These are phyloP conservation scores for Phoeniculus purpureus DNA, from an alignment of 2,797 vertebrate genomes.

Conservation along the genomic window DNA sequence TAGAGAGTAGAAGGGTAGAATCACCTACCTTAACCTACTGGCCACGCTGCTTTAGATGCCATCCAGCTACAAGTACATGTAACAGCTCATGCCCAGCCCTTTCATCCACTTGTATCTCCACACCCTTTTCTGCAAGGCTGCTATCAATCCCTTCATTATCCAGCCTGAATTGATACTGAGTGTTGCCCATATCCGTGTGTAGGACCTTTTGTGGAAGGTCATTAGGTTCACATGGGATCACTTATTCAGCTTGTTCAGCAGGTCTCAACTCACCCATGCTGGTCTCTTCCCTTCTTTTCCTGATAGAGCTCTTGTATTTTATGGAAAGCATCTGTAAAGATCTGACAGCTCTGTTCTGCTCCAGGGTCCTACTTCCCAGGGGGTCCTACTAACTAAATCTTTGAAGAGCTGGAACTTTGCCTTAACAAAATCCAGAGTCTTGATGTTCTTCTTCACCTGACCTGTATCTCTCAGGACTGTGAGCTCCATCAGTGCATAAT, in stretches of 20 bases:
- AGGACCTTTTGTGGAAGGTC: no score
- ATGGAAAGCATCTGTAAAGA: background rate
- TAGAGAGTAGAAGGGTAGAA: background rate
- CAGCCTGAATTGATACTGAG: no score
- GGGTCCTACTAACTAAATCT: background rate
- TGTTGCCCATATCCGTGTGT: no score
- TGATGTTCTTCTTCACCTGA: background rate
- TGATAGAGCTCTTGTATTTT: background rate
- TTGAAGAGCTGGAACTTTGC: background rate
- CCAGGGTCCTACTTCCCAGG: background rate
- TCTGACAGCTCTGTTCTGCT: background rate
- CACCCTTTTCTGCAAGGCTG: no score
- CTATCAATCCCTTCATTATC: no score
- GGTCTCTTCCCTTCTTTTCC: background rate
- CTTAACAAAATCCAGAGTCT: background rate
- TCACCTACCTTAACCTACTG: background rate
- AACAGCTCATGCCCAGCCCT: no score
- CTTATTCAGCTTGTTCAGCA: background rate
- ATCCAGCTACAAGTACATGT: background rate
- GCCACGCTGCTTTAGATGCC: no score
- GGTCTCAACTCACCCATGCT: background rate
- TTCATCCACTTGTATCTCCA: no score
- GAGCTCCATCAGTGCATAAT: background rate
- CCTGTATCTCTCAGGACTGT: background rate
- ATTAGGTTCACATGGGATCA: no score